These are phyloP conservation scores for Enteromius unitaeniatus DNA, from an alignment of 2,797 vertebrate genomes.

Conservation along the genomic window DNA sequence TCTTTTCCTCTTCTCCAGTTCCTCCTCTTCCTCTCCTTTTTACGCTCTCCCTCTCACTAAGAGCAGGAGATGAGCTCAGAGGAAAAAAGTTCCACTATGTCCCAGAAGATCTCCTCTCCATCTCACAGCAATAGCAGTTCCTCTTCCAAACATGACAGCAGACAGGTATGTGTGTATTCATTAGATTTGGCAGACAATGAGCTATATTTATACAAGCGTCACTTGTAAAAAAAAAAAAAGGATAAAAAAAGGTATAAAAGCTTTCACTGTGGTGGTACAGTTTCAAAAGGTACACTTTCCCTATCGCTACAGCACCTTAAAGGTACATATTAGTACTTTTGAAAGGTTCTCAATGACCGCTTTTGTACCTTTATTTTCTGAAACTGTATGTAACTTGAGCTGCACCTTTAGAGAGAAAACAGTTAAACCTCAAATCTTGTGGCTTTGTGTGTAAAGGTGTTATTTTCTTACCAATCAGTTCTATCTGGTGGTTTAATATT, in stretches of 20 bases:
- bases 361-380: background rate
- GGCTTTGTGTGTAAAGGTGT: background rate
- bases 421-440: background rate
- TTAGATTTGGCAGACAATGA: background rate
- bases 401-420: background rate
- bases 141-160: slow-evolving; percentile 93
- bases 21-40: background rate
- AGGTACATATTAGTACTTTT: background rate
- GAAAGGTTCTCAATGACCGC: background rate
- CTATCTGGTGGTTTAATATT: background rate
- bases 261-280: background rate
- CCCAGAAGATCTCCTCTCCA: slow-evolving; percentile 91
- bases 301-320: background rate
- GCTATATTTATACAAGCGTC: background rate
- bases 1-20: slow-evolving; percentile 3
- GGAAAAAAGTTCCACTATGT: slow-evolving; percentile 84
- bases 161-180: slow-evolving; percentile 83
- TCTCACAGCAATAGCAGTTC: slow-evolving; percentile 96
- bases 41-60: background rate
- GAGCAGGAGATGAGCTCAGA: slow-evolving; percentile 83
- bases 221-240: too few species aligned
- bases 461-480: background rate
- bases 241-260: background rate
- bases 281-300: background rate
- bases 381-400: background rate